Evolutionary conservation across 2,888 invertebrate genomes (phyloP), one percentile per base, ranked within the genome.

Genomic region (Oscheius sp.): DNA sequence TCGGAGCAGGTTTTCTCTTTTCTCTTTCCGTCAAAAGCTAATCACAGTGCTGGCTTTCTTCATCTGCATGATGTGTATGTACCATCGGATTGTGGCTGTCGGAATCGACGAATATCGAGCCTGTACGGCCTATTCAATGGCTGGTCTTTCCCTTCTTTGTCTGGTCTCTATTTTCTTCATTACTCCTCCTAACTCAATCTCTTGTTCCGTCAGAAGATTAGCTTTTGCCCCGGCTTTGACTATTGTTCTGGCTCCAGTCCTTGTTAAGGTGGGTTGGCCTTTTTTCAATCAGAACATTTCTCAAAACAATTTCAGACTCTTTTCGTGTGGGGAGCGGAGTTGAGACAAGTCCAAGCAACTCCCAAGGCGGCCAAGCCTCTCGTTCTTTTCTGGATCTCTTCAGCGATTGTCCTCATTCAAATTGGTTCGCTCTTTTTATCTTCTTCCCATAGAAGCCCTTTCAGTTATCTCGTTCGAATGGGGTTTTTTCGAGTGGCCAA

Each of bases 61-160:
- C 17, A 74, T 79, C 25, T 81, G 79, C 50, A 70, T 80, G 27
- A 73, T 82, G 77, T 81, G 82, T 50, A 82, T 82, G 70, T 83
- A 83, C 53, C 75, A 82, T 48, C 75, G 80, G 61, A 73, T 82
- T 33, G 75, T 83, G 5, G 70, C 73, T 6, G 55, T 72, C 1
- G 45, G 52, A 8, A 68, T 69, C 50, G 78, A 82, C 53, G 68
- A 72, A 23, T 84, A 80, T 63, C 71, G 80, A 15, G 70, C 74
- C n/a, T 78, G 79, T 46, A 79, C 80, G 1, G 78, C 76, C 23
- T 31, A 80, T 45, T 72, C 75, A 20, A 75, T 83, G 17, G 69
- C 74, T 3, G 82, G 81, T 67, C 61, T 82, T 12, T 74, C 81
- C 1, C 57, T 77, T 8, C 67, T 81, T 8, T 76, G 77, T 15